Conservation (phyloP, 2,113 vertebrate species). For the Phylloscopus trochilus region DNA sequence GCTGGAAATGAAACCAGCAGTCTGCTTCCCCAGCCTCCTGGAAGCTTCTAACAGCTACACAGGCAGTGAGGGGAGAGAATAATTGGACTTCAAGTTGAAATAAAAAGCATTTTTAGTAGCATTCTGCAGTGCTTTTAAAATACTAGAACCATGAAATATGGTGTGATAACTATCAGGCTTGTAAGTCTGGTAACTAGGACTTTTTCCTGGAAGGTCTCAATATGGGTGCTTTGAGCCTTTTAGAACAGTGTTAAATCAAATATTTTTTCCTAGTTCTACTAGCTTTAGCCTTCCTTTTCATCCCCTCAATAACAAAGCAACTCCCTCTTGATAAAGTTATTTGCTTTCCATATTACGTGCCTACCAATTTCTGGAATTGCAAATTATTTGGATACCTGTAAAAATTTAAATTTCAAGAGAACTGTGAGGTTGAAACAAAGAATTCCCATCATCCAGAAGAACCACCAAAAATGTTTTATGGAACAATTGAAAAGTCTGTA, state of each 20-base stretch:
- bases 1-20: neutral
- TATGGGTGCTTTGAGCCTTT: neutral
- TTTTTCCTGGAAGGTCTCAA: neutral
- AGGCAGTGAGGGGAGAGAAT: neutral
- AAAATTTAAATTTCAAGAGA: no score
- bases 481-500: neutral
- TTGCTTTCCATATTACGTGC: no score
- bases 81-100: neutral
- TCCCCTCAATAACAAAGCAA: no score
- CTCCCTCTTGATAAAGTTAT: no score
- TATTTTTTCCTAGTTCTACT: no score
- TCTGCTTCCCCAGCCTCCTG: neutral
- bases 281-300: no score
- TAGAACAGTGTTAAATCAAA: neutral
- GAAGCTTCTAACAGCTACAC: neutral
- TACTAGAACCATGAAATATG: neutral
- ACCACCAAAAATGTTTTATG: neutral
- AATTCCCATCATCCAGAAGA: neutral
- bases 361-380: no score
- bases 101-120: neutral
- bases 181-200: neutral
- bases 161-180: neutral
- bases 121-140: neutral
- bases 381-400: no score
- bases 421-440: no score